Evolutionary conservation across 2,888 invertebrate species (phyloP).

Genomic region (Tridacna crocea): DNA sequence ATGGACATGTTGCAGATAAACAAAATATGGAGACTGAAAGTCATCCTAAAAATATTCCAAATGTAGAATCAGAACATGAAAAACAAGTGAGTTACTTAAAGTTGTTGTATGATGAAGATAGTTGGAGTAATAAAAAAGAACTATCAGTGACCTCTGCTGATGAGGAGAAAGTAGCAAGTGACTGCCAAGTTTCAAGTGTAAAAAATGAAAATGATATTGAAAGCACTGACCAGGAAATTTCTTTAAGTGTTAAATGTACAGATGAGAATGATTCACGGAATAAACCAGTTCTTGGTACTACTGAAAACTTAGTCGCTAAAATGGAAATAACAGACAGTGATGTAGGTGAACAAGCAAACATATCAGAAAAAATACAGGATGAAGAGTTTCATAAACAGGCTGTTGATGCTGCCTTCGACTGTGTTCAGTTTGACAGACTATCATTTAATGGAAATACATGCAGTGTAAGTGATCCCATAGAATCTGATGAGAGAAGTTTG

Average conservation of each 20-base stretch:
- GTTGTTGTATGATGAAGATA: constrained; percentile 18
- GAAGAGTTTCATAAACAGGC: no score
- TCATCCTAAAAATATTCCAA: background rate
- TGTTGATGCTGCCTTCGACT: background rate
- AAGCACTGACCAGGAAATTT: background rate
- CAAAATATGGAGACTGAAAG: background rate
- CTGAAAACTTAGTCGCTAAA: background rate
- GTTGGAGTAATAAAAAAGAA: constrained; percentile 19
- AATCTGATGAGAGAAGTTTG: background rate
- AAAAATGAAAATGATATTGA: background rate
- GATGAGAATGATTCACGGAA: no score
- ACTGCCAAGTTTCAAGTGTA: background rate
- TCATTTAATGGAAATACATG: background rate
- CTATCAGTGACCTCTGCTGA: background rate
- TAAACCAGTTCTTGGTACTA: no score
- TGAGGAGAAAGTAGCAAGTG: background rate
- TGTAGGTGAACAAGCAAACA: no score
- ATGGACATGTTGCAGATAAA: background rate
- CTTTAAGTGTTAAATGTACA: no score
- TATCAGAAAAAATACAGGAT: no score
- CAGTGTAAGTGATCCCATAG: background rate
- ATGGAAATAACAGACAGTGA: background rate
- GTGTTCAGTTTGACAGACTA: background rate
- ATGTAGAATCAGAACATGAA: constrained; percentile 14
- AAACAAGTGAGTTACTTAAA: background rate